Base-by-base conservation (phyloP, 1,140 invertebrate species). In the Zaprionus davidi region DNA sequence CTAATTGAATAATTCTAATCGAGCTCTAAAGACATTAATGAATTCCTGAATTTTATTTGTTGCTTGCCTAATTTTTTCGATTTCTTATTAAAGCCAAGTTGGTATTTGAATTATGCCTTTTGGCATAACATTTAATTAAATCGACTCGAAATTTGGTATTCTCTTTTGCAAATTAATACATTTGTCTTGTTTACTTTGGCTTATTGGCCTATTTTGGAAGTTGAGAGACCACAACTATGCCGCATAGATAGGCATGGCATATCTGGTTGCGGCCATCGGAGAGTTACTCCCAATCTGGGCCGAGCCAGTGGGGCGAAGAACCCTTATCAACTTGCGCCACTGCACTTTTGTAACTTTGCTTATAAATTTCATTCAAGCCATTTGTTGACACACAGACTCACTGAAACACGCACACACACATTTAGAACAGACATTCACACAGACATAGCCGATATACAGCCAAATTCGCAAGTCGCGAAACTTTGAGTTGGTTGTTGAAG, bases 351-450 rank as follows among this genome's bases (percentile, higher is more conserved):
- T 76, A 84, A 87, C 85, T 87, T 87, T 84, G 85, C 81, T 87
- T 87, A 88, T 87, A 87, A 87, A 88, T 87, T 87, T 88, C 81
- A 88, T 87, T 87, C 84, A 78, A 88, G 85, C 79, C 84, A 87
- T 87, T 87, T 90, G 84, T 81, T 87, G 85, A 84, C 74, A 81
- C 74, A 72, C 65, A 70, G 22, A 73, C 31, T 62, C n/a, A 41
- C 55, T 65, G n/a, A 53, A 36, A 31, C 12, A 71, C 20, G 60
- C 55, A 36, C 53, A 71, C n/a, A 64, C 31, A 57, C 38, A 59
- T 38, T 44, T 26, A 70, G 3, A 44, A 28, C 9, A 41, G 5
- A 64, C n/a, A 60, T 13, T 15, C 13, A n/a, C n/a, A 60, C 15
- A 34, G 7, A 24, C 34, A 26, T 31, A 22, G 41, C n/a, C 7